Base-by-base conservation (phyloP, 2,888 invertebrate genomes). In the Protophormia terraenovae region DNA sequence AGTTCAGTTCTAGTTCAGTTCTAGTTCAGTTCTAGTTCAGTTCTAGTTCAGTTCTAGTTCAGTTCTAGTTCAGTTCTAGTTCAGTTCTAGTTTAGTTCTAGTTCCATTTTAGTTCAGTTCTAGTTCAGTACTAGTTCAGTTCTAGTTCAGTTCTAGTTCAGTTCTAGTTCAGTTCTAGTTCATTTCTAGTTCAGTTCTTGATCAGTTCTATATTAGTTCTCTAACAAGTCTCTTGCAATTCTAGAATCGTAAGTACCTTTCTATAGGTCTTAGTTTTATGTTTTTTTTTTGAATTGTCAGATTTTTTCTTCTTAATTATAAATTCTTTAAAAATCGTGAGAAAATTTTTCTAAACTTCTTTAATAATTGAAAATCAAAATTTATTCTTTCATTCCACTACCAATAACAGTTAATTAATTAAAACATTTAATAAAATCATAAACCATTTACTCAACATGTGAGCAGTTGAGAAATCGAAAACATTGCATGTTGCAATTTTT, bases 401-500 rank as follows among this genome's bases (percentile, higher is more conserved):
- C 16, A 72, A 66, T 50, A 66, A 24, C 41, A 62, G 12, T 76
- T 71, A 71, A 71, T 73, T 35, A 73, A 73, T 66, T 50, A 35
- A 80, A 66, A 27, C 58, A 38, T 58, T 53, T 77, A 72, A 47
- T 35, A 47, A 82, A 71, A 71, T 47, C 62, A 77, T 77, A 76
- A 82, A 82, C 41, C 32, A 69, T 64, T 38, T 32, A 60, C 29
- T 12, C 60, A 67, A 50, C 50, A 67, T 67, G 38, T 35, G 22
- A 67, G 27, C 22, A 35, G 27, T 45, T 16, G 24, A 8, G 10
- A 22, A 45, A 35, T 47, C 10, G 41, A 55, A 45, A 62, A 24
- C 35, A 76, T 83, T 83, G 82, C 82, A 71, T 83, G 82, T 77
- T 47, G 12, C 27, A 38, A 29, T 19, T 45, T 29, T 47, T 12